A percentile compares a stretch with the other conserved stretches of the same genome.
These are phyloP conservation scores for Cinara cedri DNA, from an alignment of 2,888 invertebrate genomes.

Conservation along the genomic window DNA sequence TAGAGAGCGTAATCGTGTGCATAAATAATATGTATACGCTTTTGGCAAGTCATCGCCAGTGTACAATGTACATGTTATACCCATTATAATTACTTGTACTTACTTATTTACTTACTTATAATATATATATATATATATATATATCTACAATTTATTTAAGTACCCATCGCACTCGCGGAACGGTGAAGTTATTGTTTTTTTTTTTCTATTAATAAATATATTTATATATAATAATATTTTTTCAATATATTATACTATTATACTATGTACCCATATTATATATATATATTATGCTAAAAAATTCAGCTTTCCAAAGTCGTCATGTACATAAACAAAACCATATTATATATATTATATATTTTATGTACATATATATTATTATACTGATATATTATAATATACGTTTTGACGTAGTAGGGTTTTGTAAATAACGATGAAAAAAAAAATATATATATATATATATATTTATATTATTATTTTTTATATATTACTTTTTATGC, in stretches of 20 bases:
- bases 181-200: constrained; percentile 3
- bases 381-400: constrained; percentile 35
- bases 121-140: too few species aligned
- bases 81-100: background rate
- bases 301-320: constrained; percentile 56
- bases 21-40: background rate
- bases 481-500: constrained; percentile 23
- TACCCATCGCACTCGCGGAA: background rate
- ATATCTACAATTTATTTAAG: background rate
- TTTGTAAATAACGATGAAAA: constrained; percentile 49
- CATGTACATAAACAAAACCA: constrained; percentile 30
- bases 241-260: too few species aligned
- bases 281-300: constrained; percentile 6
- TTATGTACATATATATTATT: too few species aligned
- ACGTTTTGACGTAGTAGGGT: constrained; percentile 38
- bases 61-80: too few species aligned
- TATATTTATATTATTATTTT: too few species aligned
- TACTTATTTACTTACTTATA: too few species aligned
- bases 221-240: constrained; percentile 29
- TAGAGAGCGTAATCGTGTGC: background rate
- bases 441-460: background rate
- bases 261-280: too few species aligned
- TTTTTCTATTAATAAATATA: too few species aligned
- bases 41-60: background rate
- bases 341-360: background rate